Percentiles rank a stretch among this genome's conserved stretches.
These are phyloP conservation scores for Anneissia japonica DNA, from an alignment of 35 echinoderm and acorn worm species.

Conservation along the genomic window DNA sequence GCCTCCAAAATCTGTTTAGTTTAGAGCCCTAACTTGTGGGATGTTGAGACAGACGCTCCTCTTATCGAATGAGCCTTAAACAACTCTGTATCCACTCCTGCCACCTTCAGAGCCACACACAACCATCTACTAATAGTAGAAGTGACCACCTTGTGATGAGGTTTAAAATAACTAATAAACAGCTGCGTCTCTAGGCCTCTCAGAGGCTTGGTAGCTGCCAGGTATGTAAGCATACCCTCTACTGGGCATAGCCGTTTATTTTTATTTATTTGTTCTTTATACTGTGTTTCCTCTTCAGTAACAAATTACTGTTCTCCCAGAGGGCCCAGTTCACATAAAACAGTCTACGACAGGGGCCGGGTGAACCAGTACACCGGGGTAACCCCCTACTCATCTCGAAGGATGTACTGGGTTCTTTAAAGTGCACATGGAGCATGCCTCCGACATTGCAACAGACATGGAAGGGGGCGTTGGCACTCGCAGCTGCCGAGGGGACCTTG, in stretches of 20 bases:
- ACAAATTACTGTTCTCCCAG: no score
- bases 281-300: no score
- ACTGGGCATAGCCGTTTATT: background rate
- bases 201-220: background rate
- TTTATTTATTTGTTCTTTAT: no score
- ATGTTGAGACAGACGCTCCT: background rate
- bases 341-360: no score
- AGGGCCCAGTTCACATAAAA: no score
- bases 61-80: background rate
- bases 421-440: no score
- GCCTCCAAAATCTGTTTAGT: background rate
- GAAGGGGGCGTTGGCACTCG: no score
- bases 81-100: slow-evolving; percentile 13
- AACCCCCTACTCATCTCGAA: no score
- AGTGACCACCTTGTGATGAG: background rate
- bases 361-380: no score
- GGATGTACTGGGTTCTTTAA: no score
- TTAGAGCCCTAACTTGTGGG: background rate
- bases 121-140: slow-evolving; percentile 31
- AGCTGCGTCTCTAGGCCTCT: slow-evolving; percentile 1
- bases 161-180: slow-evolving; percentile 24
- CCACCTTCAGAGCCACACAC: background rate
- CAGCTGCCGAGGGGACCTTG: no score
- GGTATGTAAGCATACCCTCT: background rate
- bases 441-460: no score